A percentile compares a stretch with the other conserved stretches of the same genome.
These are phyloP conservation scores for Mergus octosetaceus DNA, from an alignment of 2,797 vertebrate genomes.

Conservation along the genomic window DNA sequence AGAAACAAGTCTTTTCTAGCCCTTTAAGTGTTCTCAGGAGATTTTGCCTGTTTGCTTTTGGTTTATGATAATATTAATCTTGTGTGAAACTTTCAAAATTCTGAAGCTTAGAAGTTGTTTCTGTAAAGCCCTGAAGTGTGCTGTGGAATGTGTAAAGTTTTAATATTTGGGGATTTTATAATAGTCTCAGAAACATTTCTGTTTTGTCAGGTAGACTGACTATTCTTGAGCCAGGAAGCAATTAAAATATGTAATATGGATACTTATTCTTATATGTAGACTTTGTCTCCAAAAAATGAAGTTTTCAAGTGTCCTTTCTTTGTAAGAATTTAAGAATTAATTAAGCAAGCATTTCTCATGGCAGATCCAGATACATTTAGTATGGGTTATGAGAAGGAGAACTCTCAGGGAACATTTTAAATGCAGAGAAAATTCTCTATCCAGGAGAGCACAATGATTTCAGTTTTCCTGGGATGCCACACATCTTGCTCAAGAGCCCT, in stretches of 20 bases:
- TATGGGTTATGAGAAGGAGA: background rate
- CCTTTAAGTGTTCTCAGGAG: background rate
- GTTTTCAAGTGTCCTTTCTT: background rate
- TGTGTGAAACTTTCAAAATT: background rate
- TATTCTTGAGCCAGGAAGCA: background rate
- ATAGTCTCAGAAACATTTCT: background rate
- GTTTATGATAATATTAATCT: background rate
- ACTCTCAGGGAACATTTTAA: background rate
- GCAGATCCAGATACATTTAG: background rate
- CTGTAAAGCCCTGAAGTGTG: background rate
- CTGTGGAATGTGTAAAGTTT: background rate
- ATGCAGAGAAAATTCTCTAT: background rate
- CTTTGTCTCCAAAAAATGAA: background rate
- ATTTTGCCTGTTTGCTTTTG: background rate
- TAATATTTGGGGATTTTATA: background rate
- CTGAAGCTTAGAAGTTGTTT: background rate
- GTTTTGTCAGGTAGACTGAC: background rate
- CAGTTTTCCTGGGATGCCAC: background rate
- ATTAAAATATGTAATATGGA: background rate
- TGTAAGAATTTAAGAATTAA: background rate
- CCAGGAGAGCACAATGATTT: background rate
- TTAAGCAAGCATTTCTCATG: background rate
- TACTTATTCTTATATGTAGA: background rate
- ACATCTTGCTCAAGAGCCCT: constrained; percentile 39
- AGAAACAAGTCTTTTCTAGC: background rate